phyloP scores from a whole-genome alignment of 92 coral and sea anemone genomes.

The Phymanthus crucifer region DNA sequence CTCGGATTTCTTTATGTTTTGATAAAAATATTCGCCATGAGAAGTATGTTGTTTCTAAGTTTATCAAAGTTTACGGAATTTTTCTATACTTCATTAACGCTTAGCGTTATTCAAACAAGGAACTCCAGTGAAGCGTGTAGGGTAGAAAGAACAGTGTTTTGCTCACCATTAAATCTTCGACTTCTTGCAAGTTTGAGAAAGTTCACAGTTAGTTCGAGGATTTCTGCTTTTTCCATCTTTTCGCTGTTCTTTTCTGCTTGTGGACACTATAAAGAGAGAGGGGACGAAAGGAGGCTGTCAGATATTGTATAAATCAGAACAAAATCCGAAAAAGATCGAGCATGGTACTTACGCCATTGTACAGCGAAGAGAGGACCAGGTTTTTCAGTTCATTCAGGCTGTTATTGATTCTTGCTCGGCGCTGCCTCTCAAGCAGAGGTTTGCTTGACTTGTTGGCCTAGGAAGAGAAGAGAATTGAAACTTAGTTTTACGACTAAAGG shows the following conservation, averaged over 20 bases:
- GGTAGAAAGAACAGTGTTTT: background rate
- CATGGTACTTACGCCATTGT: slow-evolving; percentile 72
- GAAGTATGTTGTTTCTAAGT: background rate
- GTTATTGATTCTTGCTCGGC: slow-evolving; percentile 88
- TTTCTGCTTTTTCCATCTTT: slow-evolving; percentile 99
- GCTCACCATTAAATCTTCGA: slow-evolving; percentile 56
- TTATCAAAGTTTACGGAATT: slow-evolving; percentile 3
- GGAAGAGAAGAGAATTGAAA: slow-evolving; percentile 6
- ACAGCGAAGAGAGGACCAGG: slow-evolving; percentile 75
- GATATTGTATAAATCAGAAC: background rate
- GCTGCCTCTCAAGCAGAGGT: slow-evolving; percentile 79
- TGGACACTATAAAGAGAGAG: slow-evolving; percentile 29
- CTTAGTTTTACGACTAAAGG: background rate
- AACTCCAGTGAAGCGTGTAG: slow-evolving; percentile 20
- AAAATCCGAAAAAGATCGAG: background rate
- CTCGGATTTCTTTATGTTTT: background rate
- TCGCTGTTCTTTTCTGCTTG: slow-evolving; percentile 80
- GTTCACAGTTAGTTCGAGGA: slow-evolving; percentile 90
- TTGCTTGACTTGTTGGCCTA: slow-evolving; percentile 70
- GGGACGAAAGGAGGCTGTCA: background rate
- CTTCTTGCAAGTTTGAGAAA: slow-evolving; percentile 77
- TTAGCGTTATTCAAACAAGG: slow-evolving; percentile 4
- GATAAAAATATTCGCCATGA: background rate
- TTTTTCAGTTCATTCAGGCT: slow-evolving; percentile 79
- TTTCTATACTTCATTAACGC: background rate